Evolutionary conservation across 2,113 vertebrate genomes (phyloP).

Genomic region (Bos javanicus): DNA sequence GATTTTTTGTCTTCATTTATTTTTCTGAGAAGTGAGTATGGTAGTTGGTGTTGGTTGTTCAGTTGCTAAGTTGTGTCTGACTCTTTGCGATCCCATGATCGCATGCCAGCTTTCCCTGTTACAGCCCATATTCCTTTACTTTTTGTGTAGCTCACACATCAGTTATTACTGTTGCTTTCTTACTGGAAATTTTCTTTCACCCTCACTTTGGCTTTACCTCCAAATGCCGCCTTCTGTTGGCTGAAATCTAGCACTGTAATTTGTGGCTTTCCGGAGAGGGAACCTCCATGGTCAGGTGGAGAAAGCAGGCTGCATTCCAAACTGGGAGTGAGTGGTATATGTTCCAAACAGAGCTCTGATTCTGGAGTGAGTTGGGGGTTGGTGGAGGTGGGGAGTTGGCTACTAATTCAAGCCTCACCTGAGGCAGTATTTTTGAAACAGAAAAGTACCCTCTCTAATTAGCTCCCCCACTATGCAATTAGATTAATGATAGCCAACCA

Average conservation of each 20-base stretch:
- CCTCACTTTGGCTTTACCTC: conserved; percentile 10
- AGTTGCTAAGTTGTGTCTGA: not conserved
- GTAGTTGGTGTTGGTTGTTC: not conserved
- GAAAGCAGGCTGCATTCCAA: not conserved
- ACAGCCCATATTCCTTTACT: not conserved
- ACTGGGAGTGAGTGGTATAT: not conserved
- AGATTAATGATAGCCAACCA: not conserved
- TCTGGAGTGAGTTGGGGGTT: not conserved
- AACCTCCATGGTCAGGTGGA: conserved; percentile 2
- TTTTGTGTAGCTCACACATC: not conserved
- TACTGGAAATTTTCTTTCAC: conserved; percentile 20
- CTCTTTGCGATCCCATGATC: not conserved
- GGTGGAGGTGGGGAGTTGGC: not conserved
- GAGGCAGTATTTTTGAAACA: conserved; percentile 9
- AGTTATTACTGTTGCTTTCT: not conserved
- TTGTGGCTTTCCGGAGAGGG: conserved; percentile 42
- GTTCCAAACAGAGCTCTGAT: not conserved
- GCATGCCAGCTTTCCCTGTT: not conserved
- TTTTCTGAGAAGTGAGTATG: not conserved
- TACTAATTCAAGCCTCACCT: conserved; percentile 23
- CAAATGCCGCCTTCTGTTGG: not conserved
- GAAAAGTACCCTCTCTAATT: conserved; percentile 32
- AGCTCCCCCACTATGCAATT: conserved; percentile 33
- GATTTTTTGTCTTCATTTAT: not conserved
- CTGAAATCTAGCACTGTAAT: conserved; percentile 6